phyloP scores from a whole-genome alignment of 2,888 invertebrate genomes.

The Lumbricus terrestris region DNA sequence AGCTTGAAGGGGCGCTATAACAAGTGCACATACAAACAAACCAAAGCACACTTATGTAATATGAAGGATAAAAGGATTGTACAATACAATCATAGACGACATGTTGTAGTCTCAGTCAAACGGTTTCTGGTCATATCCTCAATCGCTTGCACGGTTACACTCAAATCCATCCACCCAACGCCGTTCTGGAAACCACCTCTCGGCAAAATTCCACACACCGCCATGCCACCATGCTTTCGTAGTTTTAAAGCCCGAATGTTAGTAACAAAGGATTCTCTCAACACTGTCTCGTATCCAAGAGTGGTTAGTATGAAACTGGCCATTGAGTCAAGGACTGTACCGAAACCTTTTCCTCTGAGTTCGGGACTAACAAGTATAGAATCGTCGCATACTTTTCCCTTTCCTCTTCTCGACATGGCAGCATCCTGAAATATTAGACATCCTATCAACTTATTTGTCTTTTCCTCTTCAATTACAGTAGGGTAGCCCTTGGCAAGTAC shows the following conservation, averaged over 20 bases:
- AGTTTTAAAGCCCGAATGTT: neutral
- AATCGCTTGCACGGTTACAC: neutral
- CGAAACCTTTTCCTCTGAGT: neutral
- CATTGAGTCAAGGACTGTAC: neutral
- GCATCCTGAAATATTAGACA: neutral
- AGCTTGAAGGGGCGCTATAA: too few species aligned
- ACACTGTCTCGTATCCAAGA: neutral
- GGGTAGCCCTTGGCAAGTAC: neutral
- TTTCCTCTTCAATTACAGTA: neutral
- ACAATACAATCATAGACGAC: too few species aligned
- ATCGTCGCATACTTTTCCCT: neutral
- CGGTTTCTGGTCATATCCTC: too few species aligned
- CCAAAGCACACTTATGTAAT: too few species aligned
- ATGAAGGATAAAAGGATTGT: too few species aligned
- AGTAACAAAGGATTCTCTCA: neutral
- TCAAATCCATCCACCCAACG: neutral
- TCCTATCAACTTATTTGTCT: neutral
- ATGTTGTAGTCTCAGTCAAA: too few species aligned
- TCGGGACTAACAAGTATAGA: neutral
- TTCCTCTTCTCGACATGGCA: neutral
- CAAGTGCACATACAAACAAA: too few species aligned
- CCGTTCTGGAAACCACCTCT: neutral
- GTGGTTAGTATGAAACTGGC: neutral
- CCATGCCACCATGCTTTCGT: too few species aligned
- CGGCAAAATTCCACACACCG: neutral